Conservation (phyloP, 2,113 vertebrate genomes). For the Empidonax traillii region DNA sequence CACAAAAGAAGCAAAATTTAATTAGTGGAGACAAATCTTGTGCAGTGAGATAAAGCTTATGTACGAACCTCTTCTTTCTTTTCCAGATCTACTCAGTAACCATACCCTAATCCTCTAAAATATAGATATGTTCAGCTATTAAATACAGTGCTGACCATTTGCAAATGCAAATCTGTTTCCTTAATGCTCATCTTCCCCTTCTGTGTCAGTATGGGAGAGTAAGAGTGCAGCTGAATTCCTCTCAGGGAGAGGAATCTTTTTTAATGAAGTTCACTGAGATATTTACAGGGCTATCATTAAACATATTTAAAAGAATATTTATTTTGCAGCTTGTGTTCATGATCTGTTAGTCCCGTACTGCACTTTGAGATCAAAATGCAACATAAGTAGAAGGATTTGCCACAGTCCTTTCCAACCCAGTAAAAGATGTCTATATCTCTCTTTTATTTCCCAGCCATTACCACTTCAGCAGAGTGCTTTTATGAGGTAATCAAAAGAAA, state of each 20-base stretch:
- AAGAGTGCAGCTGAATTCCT: not conserved
- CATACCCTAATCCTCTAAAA: not conserved
- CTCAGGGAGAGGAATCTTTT: not conserved
- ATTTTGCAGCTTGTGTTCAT: not conserved
- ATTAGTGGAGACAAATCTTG: not conserved
- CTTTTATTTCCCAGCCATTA: not conserved
- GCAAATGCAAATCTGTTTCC: not conserved
- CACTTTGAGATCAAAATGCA: not conserved
- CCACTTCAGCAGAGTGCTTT: not conserved
- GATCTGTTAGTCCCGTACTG: not conserved
- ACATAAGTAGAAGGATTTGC: not conserved
- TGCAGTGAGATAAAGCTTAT: not conserved
- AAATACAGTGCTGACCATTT: not conserved
- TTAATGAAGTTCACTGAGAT: not conserved
- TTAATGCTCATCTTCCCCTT: not conserved
- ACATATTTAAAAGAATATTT: not conserved
- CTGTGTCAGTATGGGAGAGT: not conserved
- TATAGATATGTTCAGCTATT: not conserved
- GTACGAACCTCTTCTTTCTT: not conserved
- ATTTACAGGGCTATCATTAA: not conserved
- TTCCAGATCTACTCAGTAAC: not conserved
- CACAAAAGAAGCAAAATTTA: not conserved
- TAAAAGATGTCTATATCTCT: not conserved
- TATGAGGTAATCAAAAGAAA: slow-evolving; percentile 42
- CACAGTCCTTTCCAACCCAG: not conserved